A percentile compares a stretch with the other conserved stretches of the same genome.
Conservation (phyloP, 1,140 invertebrate species). For the Caenorhabditis brenneri region DNA sequence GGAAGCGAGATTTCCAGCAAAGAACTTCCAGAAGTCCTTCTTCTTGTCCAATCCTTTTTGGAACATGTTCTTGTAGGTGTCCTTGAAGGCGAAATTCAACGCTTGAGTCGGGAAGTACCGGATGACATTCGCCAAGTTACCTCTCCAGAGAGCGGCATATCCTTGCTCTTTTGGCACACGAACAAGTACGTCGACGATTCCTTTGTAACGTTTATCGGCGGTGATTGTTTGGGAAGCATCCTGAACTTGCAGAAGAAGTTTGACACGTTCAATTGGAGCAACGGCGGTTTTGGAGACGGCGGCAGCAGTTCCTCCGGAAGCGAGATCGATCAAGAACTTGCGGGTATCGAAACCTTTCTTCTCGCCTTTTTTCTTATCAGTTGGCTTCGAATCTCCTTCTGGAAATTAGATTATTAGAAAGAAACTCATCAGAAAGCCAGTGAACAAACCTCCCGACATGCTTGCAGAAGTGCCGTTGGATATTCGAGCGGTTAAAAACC, state of each 20-base stretch:
- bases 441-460: background rate
- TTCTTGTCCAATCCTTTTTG: constrained; percentile 81
- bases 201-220: constrained; percentile 74
- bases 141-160: constrained; percentile 61
- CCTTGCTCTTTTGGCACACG: constrained; percentile 62
- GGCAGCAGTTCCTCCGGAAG: constrained; percentile 80
- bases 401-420: background rate
- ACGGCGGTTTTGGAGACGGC: constrained; percentile 84
- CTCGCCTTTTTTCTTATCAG: constrained; percentile 42
- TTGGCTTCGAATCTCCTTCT: background rate
- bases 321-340: constrained; percentile 67
- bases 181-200: constrained; percentile 62
- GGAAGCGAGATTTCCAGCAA: constrained; percentile 76
- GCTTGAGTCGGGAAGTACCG: constrained; percentile 68
- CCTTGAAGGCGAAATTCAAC: constrained; percentile 70
- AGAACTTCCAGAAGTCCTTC: constrained; percentile 85
- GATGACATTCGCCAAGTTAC: constrained; percentile 65
- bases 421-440: background rate
- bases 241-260: constrained; percentile 72
- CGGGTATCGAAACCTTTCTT: constrained; percentile 60
- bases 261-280: constrained; percentile 73
- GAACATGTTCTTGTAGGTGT: constrained; percentile 70
- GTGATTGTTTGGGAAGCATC: constrained; percentile 79
- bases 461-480: background rate
- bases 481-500: background rate